These are phyloP conservation scores for Itoplectis maculator DNA, from an alignment of 2,888 invertebrate genomes.

Conservation along the genomic window DNA sequence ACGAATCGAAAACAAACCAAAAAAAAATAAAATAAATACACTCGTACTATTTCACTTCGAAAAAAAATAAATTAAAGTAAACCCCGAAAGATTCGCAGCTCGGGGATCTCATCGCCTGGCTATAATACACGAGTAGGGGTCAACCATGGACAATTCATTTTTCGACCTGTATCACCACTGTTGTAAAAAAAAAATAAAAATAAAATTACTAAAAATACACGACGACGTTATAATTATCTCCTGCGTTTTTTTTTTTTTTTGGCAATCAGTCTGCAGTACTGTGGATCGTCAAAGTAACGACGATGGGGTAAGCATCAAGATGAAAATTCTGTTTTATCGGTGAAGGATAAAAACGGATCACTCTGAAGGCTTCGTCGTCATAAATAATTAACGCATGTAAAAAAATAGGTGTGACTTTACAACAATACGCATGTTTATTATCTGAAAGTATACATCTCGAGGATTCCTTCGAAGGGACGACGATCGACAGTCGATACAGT, in stretches of 20 bases:
- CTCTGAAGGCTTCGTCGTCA: neutral
- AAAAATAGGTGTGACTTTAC: constrained; percentile 72
- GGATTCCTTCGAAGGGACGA: constrained; percentile 64
- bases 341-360: neutral
- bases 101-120: constrained; percentile 41
- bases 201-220: constrained; percentile 38
- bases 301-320: neutral
- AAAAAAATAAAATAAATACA: constrained; percentile 70
- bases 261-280: neutral
- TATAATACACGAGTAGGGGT: constrained; percentile 71
- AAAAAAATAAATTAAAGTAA: constrained; percentile 39
- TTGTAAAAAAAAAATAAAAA: constrained; percentile 54
- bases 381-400: neutral
- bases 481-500: constrained; percentile 27
- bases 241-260: no score
- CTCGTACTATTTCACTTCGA: constrained; percentile 18
- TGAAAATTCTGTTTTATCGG: neutral
- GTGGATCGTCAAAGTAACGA: neutral
- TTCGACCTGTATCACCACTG: constrained; percentile 47
- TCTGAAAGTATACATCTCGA: constrained; percentile 82
- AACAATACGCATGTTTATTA: constrained; percentile 84
- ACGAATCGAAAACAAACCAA: constrained; percentile 56
- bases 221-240: no score
- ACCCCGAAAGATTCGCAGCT: constrained; percentile 42
- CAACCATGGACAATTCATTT: constrained; percentile 73